A percentile compares a stretch with the other conserved stretches of the same genome.
These are phyloP conservation scores for Hylyphantes graminicola DNA, from an alignment of 1,140 invertebrate genomes.

Conservation along the genomic window DNA sequence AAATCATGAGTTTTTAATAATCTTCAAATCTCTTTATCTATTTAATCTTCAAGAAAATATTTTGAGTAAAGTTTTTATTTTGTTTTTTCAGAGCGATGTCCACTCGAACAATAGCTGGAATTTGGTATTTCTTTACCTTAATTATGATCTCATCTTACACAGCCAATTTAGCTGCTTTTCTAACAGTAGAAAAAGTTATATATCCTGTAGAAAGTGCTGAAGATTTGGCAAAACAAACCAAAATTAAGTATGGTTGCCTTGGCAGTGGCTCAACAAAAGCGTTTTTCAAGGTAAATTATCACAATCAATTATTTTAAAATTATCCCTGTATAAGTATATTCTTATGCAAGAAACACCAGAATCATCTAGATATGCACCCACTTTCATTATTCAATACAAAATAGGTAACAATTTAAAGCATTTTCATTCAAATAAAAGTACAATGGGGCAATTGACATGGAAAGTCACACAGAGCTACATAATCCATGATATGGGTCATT, in stretches of 20 bases:
- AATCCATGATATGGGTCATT: too few relatives aligned
- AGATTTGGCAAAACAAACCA: constrained; percentile 92
- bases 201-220: constrained; percentile 74
- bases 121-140: constrained; percentile 74
- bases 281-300: constrained; percentile 68
- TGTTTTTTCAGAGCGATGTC: constrained; percentile 63
- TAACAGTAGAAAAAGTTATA: constrained; percentile 89
- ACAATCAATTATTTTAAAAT: neutral
- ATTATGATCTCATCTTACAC: constrained; percentile 75
- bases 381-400: too few relatives aligned
- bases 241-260: constrained; percentile 85
- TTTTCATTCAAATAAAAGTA: too few relatives aligned
- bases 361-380: too few relatives aligned
- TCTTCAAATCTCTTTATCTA: too few relatives aligned
- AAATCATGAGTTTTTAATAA: too few relatives aligned
- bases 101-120: constrained; percentile 68
- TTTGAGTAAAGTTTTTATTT: neutral
- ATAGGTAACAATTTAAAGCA: too few relatives aligned
- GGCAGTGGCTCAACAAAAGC: constrained; percentile 71
- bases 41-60: too few relatives aligned
- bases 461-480: too few relatives aligned
- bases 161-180: constrained; percentile 92
- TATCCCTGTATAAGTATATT: neutral
- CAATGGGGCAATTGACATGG: too few relatives aligned
- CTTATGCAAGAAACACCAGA: too few relatives aligned